A percentile compares a stretch with the other conserved stretches of the same genome.
Conservation (phyloP, 2,113 vertebrate genomes). For the Himantopus leucocephalus region DNA sequence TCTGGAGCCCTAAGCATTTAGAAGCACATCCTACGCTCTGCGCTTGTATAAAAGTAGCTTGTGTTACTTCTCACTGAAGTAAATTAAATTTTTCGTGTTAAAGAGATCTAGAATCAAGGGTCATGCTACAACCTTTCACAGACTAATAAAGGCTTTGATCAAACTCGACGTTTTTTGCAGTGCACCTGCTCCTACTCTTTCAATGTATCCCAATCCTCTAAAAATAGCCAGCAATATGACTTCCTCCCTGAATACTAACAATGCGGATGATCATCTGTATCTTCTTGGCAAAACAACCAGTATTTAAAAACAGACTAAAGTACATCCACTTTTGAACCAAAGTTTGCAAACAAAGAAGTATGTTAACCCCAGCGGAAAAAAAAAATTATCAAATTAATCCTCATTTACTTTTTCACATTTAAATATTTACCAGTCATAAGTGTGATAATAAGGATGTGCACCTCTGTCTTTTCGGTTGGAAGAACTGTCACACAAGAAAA, state of each 20-base stretch:
- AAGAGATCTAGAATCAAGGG: neutral
- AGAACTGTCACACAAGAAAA: neutral
- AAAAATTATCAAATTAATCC: neutral
- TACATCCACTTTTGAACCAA: neutral
- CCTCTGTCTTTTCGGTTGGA: rapidly evolving
- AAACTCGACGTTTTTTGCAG: neutral
- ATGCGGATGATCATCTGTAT: neutral
- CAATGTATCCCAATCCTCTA: neutral
- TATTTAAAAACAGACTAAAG: neutral
- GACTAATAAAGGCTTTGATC: neutral
- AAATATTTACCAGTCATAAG: neutral
- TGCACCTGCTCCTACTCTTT: neutral
- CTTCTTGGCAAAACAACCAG: neutral
- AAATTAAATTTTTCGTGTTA: neutral
- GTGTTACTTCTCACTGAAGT: neutral
- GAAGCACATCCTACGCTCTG: neutral
- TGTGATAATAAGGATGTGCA: neutral
- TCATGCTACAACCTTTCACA: neutral
- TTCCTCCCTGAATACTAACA: neutral
- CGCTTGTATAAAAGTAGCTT: neutral
- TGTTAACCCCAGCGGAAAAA: neutral
- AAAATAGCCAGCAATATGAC: neutral
- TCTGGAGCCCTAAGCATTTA: neutral
- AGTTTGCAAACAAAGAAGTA: neutral
- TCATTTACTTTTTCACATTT: neutral